Evolutionary conservation across 2,888 invertebrate genomes (phyloP), one percentile per base, ranked within the genome.

Genomic region (Caenorhabditis sp.): DNA sequence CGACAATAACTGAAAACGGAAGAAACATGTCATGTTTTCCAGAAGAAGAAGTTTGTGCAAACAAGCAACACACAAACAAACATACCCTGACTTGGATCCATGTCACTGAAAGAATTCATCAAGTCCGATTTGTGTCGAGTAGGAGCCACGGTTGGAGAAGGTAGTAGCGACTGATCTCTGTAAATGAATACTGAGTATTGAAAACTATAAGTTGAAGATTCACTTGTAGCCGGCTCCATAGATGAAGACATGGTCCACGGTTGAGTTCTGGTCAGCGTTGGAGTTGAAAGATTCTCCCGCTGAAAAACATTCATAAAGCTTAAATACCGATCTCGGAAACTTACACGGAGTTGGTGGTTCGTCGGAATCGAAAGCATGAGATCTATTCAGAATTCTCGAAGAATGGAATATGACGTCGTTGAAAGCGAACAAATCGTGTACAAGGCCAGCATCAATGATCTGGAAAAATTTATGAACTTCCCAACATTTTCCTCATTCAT

Each of bases 391-490:
- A n/a, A 91, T 85, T 4, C 89, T 83, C 1, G 91, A 91, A 8
- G 91, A 91, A 64, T 91, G 90, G 69, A 92, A 91, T 22, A 88
- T 85, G 8, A 91, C 84, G 31, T 89, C 89, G 38, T 89, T 87
- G 38, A 82, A 80, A 4, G 88, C 77, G 64, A 91, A 91, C 41
- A 92, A 91, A 72, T 93, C 92, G 92, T 94, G 91, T 85, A 93
- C 92, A 66, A 94, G 92, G 80, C 93, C 93, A 28, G 93, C 93
- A 92, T 95, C 95, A 73, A 95, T 92, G 49, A 93, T 93, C 91
- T 80, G 54, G 72, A 38, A 51, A 19, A 8, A n/a, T 24, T 6
- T 31, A 16, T 22, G 7, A 16, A 19, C 5, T 49, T 93, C 24
- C 28, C 14, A 0, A 64, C 8, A 47, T n/a, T 31, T 38, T 0